A percentile compares a stretch with the other conserved stretches of the same genome.
Conservation (phyloP, 2,113 vertebrate genomes). For the Hemichromis elongatus region DNA sequence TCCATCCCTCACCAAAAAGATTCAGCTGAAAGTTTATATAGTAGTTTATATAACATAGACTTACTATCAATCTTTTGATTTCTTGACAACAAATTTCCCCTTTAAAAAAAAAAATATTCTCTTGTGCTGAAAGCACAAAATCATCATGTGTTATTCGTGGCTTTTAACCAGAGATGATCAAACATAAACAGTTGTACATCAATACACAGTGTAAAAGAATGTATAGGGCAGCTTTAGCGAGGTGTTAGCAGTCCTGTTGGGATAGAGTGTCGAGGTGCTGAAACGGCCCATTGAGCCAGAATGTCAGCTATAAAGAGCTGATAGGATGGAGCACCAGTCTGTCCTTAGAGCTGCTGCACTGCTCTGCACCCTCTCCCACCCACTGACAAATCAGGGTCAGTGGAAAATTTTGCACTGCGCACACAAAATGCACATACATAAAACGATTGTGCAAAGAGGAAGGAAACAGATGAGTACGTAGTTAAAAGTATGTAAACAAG, state of each 20-base stretch:
- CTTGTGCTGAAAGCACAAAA: neutral
- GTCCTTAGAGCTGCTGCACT: slow-evolving; percentile 21
- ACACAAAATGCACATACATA: neutral
- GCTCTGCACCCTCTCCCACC: slow-evolving; percentile 1
- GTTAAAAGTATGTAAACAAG: neutral
- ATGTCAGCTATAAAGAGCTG: slow-evolving; percentile 51
- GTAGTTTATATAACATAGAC: neutral
- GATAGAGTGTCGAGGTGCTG: slow-evolving; percentile 63
- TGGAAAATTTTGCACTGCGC: slow-evolving; percentile 19
- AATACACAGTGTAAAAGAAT: neutral
- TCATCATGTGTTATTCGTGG: neutral
- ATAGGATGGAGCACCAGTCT: slow-evolving; percentile 52
- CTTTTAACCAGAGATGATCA: neutral
- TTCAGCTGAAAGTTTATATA: neutral
- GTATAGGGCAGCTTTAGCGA: neutral
- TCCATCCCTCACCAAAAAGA: neutral
- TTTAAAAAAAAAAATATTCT: neutral
- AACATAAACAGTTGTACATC: neutral
- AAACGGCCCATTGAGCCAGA: slow-evolving; percentile 60
- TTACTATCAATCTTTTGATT: neutral
- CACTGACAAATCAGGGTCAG: neutral
- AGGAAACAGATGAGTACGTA: neutral
- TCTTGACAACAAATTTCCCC: neutral
- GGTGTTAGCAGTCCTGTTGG: slow-evolving; percentile 26
- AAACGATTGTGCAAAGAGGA: neutral